phyloP scores from a whole-genome alignment of 2,113 vertebrate genomes.

The Chelonoidis abingdonii region DNA sequence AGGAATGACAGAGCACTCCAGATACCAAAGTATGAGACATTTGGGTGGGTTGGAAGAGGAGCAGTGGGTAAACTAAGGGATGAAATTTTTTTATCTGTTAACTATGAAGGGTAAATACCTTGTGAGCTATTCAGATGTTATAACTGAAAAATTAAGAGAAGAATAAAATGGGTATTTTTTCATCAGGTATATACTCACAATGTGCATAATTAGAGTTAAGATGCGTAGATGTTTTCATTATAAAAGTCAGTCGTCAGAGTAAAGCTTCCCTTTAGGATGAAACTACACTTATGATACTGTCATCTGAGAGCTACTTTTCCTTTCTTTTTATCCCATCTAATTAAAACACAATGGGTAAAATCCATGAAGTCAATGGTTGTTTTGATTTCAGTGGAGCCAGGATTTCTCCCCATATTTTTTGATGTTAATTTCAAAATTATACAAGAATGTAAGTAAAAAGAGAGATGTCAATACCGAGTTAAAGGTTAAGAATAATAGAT shows the following conservation, averaged over 20 bases:
- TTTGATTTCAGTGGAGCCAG: neutral
- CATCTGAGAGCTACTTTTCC: neutral
- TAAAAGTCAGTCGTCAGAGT: neutral
- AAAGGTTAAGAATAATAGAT: no score
- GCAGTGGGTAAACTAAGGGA: neutral
- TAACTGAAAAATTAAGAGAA: fast-evolving
- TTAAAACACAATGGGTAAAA: neutral
- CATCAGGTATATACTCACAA: neutral
- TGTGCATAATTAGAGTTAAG: neutral
- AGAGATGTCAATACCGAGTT: no score
- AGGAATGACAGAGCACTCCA: neutral
- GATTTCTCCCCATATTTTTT: neutral
- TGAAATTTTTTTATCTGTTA: neutral
- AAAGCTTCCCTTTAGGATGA: neutral
- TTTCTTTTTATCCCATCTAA: neutral
- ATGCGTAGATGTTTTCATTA: neutral
- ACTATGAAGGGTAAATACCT: neutral
- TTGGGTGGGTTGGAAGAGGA: neutral
- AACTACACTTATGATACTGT: neutral
- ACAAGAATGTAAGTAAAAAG: no score
- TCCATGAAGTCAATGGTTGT: no score
- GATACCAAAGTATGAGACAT: neutral
- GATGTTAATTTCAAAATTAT: no score
- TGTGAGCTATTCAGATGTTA: neutral
- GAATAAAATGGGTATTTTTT: neutral